phyloP scores from a whole-genome alignment of 2,113 vertebrate species.

The Megaleporinus macrocephalus region DNA sequence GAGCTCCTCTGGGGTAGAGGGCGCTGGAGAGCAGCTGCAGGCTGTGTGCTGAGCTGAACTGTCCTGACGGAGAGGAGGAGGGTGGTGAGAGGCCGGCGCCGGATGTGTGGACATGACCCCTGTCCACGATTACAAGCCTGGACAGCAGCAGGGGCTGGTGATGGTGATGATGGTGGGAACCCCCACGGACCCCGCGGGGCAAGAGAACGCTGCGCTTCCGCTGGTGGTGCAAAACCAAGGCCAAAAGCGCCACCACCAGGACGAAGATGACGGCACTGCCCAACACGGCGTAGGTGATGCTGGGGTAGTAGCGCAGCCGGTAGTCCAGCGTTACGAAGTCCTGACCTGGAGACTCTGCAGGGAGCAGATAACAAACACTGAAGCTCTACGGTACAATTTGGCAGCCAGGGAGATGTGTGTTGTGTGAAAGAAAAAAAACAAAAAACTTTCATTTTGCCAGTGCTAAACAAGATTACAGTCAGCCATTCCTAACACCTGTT shows the following conservation, averaged over 20 bases:
- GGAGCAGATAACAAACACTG: conserved; percentile 3
- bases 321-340: conserved; percentile 92
- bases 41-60: conserved; percentile 86
- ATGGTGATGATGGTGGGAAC: conserved; percentile 82
- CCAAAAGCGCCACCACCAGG: conserved; percentile 91
- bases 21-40: conserved; percentile 88
- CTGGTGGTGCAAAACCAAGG: conserved; percentile 93
- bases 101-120: conserved; percentile 77
- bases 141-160: conserved; percentile 94
- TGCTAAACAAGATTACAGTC: neutral
- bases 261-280: conserved; percentile 95
- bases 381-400: neutral
- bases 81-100: conserved; percentile 70
- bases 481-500: neutral
- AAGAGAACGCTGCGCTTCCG: conserved; percentile 92
- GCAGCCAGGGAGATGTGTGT: neutral
- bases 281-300: conserved; percentile 94
- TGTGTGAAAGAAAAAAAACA: too few relatives aligned
- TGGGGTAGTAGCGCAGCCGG: conserved; percentile 92
- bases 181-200: conserved; percentile 76
- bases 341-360: conserved; percentile 87
- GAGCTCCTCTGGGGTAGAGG: conserved; percentile 75
- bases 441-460: neutral
- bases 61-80: conserved; percentile 79
- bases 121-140: conserved; percentile 92